Conservation (phyloP, 1,140 invertebrate species). For the Venturia canescens region DNA sequence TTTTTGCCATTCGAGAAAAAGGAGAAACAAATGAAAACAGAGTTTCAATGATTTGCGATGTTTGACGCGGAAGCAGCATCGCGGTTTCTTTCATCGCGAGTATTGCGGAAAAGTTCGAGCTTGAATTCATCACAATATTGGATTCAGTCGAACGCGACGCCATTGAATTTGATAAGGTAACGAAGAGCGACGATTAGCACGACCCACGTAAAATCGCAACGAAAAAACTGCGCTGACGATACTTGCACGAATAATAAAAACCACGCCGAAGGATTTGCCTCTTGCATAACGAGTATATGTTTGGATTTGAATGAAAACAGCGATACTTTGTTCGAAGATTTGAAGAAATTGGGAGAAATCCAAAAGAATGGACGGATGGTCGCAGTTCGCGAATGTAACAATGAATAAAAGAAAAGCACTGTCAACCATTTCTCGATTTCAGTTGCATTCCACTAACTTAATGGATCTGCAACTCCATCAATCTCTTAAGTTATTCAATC, state of each 20-base stretch:
- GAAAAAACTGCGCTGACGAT: not conserved
- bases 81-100: not conserved
- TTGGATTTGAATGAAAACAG: not conserved
- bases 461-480: too few relatives aligned
- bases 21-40: not conserved
- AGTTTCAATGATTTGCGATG: not conserved
- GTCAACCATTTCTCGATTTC: too few relatives aligned
- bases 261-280: not conserved
- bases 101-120: not conserved
- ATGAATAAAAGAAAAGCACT: not conserved
- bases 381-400: not conserved
- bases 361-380: too few relatives aligned
- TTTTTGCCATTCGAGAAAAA: too few relatives aligned
- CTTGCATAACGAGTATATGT: not conserved
- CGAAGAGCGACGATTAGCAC: not conserved
- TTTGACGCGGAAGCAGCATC: slow-evolving; percentile 15
- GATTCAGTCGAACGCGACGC: not conserved
- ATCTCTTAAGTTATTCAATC: too few relatives aligned
- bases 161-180: not conserved
- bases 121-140: not conserved
- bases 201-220: not conserved
- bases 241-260: not conserved
- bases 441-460: too few relatives aligned
- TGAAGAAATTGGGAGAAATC: too few relatives aligned
- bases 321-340: not conserved